Evolutionary conservation across 2,113 vertebrate genomes (phyloP), one percentile per base, ranked within the genome.

Genomic region (Sinocyclocheilus grahami): DNA sequence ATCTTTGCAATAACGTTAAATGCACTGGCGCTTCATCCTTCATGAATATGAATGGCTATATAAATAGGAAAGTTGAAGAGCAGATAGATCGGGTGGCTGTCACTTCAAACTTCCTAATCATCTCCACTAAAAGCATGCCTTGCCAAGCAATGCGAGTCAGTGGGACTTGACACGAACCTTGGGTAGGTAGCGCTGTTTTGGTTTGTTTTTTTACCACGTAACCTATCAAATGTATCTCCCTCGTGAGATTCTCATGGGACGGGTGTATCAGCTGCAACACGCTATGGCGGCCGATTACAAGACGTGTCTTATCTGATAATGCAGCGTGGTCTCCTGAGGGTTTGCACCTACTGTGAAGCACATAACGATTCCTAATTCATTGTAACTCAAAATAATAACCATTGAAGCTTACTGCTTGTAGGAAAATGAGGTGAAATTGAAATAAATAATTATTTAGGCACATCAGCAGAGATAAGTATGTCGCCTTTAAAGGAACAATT

Each of bases 41-140:
- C 94, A 93, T 95, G 94, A 93, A 95, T 94, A 94, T 95, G 93
- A 94, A 95, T 94, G 91, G 91, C 91, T 88, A 91, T 94, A 94
- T 94, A 94, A 94, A 94, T 93, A 94, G 93, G 94, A 90, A 91
- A 92, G 92, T 93, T 92, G 92, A 94, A 90, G 92, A 93, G 92
- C 88, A 90, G 92, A 94, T 91, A 90, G 89, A 94, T 94, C 91
- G 91, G 90, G 89, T 92, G 89, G 86, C 87, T 93, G 91, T 93
- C 92, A 94, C 91, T 93, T 91, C 88, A 87, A 90, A 92, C 92
- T 92, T 91, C 89, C 86, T 91, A 90, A 92, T 93, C 91, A 92
- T 93, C 90, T 93, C 91, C 90, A 89, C 92, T 86, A 91, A 93
- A 92, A 90, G 86, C 90, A 89, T 89, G 87, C 79, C 72, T 83